A percentile compares a stretch with the other conserved stretches of the same genome.
Conservation (phyloP, 2,797 vertebrate species). For the Neoniphon sammara region DNA sequence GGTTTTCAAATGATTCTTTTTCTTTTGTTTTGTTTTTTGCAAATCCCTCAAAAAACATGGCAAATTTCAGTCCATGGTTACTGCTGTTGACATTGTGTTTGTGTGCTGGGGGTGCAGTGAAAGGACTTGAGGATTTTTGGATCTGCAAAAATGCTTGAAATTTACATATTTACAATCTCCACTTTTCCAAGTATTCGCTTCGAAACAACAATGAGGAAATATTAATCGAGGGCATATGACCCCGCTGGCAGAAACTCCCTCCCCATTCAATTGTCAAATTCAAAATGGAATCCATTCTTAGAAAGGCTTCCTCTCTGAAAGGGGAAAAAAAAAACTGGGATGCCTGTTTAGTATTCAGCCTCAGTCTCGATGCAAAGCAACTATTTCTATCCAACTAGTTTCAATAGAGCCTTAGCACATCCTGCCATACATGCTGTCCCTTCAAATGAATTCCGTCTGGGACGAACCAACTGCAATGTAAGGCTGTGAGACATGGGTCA, state of each 20-base stretch:
- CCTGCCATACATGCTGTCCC: conserved; percentile 47
- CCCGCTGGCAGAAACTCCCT: conserved; percentile 17
- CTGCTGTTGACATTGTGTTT: conserved; percentile 57
- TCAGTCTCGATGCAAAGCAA: conserved; percentile 48
- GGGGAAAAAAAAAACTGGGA: conserved; percentile 21
- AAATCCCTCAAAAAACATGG: neutral
- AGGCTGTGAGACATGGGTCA: conserved; percentile 2
- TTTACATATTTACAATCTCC: conserved; percentile 62
- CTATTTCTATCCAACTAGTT: conserved; percentile 57
- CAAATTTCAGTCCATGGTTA: neutral
- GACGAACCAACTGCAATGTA: conserved; percentile 41
- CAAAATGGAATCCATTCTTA: conserved; percentile 32
- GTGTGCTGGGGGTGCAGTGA: conserved; percentile 17
- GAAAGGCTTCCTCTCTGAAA: conserved; percentile 52
- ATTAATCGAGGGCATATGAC: conserved; percentile 17
- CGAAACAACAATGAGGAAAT: conserved; percentile 16
- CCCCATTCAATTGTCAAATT: conserved; percentile 30
- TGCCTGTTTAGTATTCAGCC: conserved; percentile 68
- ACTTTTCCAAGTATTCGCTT: conserved; percentile 35
- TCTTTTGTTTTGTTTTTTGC: too few species aligned
- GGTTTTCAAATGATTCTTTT: conserved; percentile 4
- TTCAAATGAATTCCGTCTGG: conserved; percentile 54
- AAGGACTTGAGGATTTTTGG: neutral
- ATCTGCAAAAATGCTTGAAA: conserved; percentile 54
- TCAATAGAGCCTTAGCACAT: conserved; percentile 52